These are phyloP conservation scores for Petrocephalus sullivani DNA, from an alignment of 2,797 vertebrate genomes.

Conservation along the genomic window DNA sequence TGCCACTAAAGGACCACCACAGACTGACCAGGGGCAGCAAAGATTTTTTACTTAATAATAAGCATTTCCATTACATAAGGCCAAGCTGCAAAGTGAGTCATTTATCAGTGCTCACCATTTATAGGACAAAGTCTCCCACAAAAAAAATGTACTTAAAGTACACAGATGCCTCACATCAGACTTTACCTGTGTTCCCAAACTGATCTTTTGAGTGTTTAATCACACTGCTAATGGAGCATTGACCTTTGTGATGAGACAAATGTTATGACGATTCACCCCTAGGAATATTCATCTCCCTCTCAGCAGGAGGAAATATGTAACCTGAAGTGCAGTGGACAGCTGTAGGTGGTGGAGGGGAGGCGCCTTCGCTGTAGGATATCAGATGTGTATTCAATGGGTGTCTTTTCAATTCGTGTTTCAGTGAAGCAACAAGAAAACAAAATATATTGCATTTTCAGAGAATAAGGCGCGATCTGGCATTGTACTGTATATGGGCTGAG, in stretches of 20 bases:
- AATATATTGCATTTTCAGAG: not conserved
- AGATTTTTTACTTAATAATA: not conserved
- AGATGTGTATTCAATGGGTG: not conserved
- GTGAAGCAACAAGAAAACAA: not conserved
- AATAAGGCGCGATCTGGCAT: not conserved
- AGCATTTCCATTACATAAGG: not conserved
- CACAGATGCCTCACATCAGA: not conserved
- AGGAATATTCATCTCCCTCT: not conserved
- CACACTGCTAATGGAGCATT: not conserved
- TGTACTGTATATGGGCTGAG: not conserved
- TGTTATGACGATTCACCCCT: not conserved
- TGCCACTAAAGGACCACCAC: not conserved
- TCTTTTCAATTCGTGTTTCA: not conserved
- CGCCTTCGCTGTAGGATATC: not conserved
- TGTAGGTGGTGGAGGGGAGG: not conserved
- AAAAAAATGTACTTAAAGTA: not conserved
- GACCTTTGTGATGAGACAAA: not conserved
- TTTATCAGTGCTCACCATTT: not conserved
- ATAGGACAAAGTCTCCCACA: not conserved
- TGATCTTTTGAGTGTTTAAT: slow-evolving; percentile 3
- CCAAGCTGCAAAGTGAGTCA: not conserved
- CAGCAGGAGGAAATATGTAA: not conserved
- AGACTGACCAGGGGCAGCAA: not conserved
- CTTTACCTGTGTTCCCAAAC: not conserved
- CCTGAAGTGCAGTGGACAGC: not conserved